Base-by-base conservation (phyloP, 2,113 vertebrate genomes). In the Varanus salvator region DNA sequence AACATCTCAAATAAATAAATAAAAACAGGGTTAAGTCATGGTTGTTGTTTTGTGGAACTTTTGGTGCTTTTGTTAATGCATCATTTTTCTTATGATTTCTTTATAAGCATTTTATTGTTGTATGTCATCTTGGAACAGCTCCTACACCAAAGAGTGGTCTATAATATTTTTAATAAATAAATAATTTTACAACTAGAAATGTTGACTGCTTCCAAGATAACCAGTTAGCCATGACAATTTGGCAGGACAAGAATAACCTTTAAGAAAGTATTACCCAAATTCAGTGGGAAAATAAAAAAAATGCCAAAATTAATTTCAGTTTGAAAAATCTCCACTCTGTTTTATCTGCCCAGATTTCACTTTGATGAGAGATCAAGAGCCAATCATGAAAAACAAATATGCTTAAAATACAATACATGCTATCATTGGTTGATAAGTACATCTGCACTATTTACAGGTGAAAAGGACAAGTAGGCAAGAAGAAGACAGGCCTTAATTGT, bases 261-360 rank as follows among this genome's bases (percentile, higher is more conserved):
- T 93, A 94, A 89, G 21, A 91, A 87, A 68, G n/a, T 76, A 57
- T 87, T 89, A 86, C 94, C 27, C 89, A 93, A 89, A 78, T 87
- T 44, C 90, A 89, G 92, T 89, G 93, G 92, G 94, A 94, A 48
- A 87, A 19, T 60, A 14, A 54, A 76, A 93, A 6, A 0, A 4
- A n/a, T 91, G 91, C 93, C 91, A 92, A 44, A 44, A 44, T 94
- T 92, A 96, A 95, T 84, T 81, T 85, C 86, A 93, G 92, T 0
- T 88, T 87, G 89, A 88, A 85, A 94, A 94, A 91, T 86, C 90
- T 50, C 72, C 93, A 93, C 87, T 85, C 71, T 44, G 34, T 87
- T 82, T 82, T 82, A 54, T 74, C 8, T 68, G 48, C 75, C 27
- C 23, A 81, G 88, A 89, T 89, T 94, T 91, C 90, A 85, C 90